A percentile compares a stretch with the other conserved stretches of the same genome.
Evolutionary conservation across 2,113 vertebrate species (phyloP).

Genomic region (Vombatus ursinus): DNA sequence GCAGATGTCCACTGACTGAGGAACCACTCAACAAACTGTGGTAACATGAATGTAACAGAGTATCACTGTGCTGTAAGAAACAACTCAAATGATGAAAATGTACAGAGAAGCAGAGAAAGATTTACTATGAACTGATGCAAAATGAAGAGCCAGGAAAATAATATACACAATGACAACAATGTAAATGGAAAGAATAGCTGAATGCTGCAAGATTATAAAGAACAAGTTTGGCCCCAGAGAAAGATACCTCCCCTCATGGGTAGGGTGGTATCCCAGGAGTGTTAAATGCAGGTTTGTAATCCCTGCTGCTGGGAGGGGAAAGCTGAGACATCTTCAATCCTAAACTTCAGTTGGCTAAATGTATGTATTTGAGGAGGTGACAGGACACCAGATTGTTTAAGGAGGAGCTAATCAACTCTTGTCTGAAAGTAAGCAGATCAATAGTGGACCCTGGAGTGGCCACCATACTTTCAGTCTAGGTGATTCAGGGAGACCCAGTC

Average conservation of each 20-base stretch:
- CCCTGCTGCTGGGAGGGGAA: too few species aligned
- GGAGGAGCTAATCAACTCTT: background rate
- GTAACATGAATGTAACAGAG: background rate
- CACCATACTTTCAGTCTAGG: background rate
- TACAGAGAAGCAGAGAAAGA: background rate
- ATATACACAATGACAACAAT: background rate
- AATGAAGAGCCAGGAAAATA: background rate
- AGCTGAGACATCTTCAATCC: background rate
- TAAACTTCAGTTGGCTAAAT: background rate
- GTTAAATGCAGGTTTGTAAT: too few species aligned
- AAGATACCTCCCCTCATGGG: too few species aligned
- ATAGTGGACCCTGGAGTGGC: background rate
- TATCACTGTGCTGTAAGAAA: background rate
- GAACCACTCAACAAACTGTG: background rate
- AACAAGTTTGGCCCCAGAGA: background rate
- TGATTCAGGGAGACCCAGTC: background rate
- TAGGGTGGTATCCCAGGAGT: too few species aligned
- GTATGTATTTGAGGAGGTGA: background rate
- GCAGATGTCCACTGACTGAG: background rate
- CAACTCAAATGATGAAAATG: background rate
- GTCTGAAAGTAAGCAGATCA: background rate
- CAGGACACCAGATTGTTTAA: background rate
- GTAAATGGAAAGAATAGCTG: background rate
- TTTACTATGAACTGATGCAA: background rate
- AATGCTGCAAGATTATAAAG: background rate